Evolutionary conservation across 2,797 vertebrate genomes (phyloP), one percentile per base, ranked within the genome.

Genomic region (Scomberomorus guttatus): DNA sequence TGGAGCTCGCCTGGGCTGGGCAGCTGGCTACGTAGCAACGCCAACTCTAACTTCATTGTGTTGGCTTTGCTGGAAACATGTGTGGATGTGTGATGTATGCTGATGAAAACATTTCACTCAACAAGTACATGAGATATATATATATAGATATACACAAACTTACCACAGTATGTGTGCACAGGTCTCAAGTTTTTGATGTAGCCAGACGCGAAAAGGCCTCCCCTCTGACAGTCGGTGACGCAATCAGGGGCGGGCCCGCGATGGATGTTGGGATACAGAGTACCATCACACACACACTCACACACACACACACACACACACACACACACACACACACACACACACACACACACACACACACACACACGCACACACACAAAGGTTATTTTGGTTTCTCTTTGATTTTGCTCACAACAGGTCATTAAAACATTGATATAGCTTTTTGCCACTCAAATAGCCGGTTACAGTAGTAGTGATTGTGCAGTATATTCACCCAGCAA

Each of bases 251-350:
- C 50, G 59, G 58, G 27, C 77, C 68, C 85, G 89, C 79, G 39
- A 61, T 87, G 92, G 57, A 85, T 84, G 83, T 74, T 82, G 92
- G 92, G 93, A 93, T 67, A 80, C 34, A 9, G 72, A 83, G 84
- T 88, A 25, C 56, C 25, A 32, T 1, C 44, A 13, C 24, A 48
- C 27, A 55, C 17, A 50, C 6, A 11, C 6, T n/a, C 6, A 50
- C 34, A n/a, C 18, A 37, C 27, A 37, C 18, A n/a, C 14, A 20
- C 18, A 59, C 18, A 51, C 13, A 42, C 13, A 42, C 11, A 42
- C 11, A 42, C 32, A 34, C 32, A 34, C 32, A 34, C 8, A 34
- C 32, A 34, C 32, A 34, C 32, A 6, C 34, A 37, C 34, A 37
- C 34, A 29, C 29, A 29, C 5, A 29, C 29, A 29, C 5, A 29